Percentiles rank a stretch among this genome's conserved stretches.
Conservation (phyloP, 2,113 vertebrate genomes). For the Aptenodytes patagonicus region DNA sequence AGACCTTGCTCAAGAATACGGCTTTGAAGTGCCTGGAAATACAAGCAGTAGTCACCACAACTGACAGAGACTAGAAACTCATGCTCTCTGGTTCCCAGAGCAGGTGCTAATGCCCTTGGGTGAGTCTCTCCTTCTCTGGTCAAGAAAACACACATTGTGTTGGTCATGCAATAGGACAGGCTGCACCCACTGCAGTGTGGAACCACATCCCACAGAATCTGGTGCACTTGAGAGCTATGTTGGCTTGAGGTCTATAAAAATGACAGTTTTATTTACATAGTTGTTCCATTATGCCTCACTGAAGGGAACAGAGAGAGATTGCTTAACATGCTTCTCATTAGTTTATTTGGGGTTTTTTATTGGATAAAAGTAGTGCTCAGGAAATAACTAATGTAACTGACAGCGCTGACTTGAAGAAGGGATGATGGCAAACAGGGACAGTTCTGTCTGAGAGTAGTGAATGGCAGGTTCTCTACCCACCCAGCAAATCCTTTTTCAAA, state of each 20-base stretch:
- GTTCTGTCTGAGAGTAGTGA: not conserved
- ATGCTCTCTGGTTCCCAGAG: not conserved
- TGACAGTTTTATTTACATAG: slow-evolving; percentile 9
- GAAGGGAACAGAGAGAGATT: not conserved
- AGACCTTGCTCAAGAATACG: not conserved
- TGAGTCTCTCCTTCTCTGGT: not conserved
- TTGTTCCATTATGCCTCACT: slow-evolving; percentile 6
- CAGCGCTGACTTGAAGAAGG: not conserved
- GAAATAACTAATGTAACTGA: slow-evolving; percentile 26
- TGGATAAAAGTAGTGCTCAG: slow-evolving; percentile 9
- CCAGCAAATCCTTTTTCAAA: not conserved
- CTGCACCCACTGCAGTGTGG: not conserved
- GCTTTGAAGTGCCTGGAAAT: not conserved
- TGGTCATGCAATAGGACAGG: not conserved
- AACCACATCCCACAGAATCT: not conserved
- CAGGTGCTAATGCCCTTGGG: not conserved
- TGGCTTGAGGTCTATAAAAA: slow-evolving; percentile 2
- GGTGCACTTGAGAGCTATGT: not conserved
- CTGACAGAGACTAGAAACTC: not conserved
- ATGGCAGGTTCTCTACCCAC: not conserved
- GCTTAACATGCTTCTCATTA: slow-evolving; percentile 14
- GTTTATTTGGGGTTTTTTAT: slow-evolving; percentile 43
- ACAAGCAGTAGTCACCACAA: not conserved
- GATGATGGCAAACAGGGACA: not conserved
- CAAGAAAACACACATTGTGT: not conserved